Evolutionary conservation across 2,113 vertebrate genomes (phyloP).

Genomic region (Danionella cerebrum): DNA sequence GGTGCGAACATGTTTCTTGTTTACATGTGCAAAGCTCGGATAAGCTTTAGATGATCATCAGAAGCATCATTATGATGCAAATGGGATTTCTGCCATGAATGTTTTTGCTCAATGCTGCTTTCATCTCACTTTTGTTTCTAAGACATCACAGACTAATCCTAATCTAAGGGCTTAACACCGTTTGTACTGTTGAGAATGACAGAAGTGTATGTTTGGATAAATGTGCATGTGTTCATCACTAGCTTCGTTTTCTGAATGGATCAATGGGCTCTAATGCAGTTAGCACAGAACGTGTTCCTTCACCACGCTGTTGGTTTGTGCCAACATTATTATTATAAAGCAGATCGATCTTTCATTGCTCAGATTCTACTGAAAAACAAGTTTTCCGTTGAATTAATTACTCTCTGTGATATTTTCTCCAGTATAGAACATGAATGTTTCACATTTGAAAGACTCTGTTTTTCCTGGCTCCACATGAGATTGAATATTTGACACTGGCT

Average conservation of each 20-base stretch:
- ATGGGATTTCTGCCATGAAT: conserved; percentile 9
- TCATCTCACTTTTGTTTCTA: conserved; percentile 17
- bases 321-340: conserved; percentile 4
- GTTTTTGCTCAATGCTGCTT: not conserved
- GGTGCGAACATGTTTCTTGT: not conserved
- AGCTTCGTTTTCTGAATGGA: not conserved
- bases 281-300: conserved; percentile 7
- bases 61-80: conserved; percentile 23
- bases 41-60: conserved; percentile 24
- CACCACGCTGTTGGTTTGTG: not conserved
- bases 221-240: not conserved
- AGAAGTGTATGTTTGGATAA: not conserved
- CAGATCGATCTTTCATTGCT: not conserved
- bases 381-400: no score
- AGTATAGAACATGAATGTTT: not conserved
- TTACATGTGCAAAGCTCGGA: conserved; percentile 1
- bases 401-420: no score
- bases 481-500: not conserved
- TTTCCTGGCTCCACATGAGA: not conserved
- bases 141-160: conserved; percentile 16
- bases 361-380: no score
- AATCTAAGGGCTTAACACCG: conserved; percentile 15
- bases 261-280: conserved; percentile 20
- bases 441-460: no score
- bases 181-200: conserved; percentile 2